Evolutionary conservation across 2,113 vertebrate genomes (phyloP), one percentile per base, ranked within the genome.

Genomic region (Trematomus loennbergii): DNA sequence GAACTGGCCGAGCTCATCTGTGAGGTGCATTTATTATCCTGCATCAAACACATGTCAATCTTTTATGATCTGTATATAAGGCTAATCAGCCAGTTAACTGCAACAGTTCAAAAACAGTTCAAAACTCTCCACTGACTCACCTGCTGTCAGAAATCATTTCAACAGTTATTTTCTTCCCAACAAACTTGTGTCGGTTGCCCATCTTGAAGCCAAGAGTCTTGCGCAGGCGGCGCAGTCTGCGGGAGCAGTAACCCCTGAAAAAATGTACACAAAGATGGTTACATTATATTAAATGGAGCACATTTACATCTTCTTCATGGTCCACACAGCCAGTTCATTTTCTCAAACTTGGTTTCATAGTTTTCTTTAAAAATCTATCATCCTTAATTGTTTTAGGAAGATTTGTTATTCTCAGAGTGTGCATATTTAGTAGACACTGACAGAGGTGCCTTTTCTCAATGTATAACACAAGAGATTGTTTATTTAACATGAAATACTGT

Each of bases 151-250:
- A 96, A 16, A 99, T 93, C 72, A 99, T 96, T 68, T 99, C 98
- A 18, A 96, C 96, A 0, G 97, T 99, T 10, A 99, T 93, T 93
- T 99, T 99, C 87, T 97, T 99, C 52, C 98, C 98, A 9, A 96
- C 96, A 90, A 97, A 99, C 75, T 99, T 99, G 92, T 99, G 97
- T 53, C 97, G 93, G 93, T 99, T 99, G 46, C 98, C 98, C 97
- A 99, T 98, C 93, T 96, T 98, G 92, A 99, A 99, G 86, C 96
- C 97, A 61, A 99, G 96, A 9, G 98, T 97, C 88, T 99, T 99
- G 49, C 98, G 96, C 66, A 99, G 96, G 13, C 98, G 95, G 18
- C 98, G 95, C 40, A 99, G 93, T 49, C 98, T 95, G 22, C 98
- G 96, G 48, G 98, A 98, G 84, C 98, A 99, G 79, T 99, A 99